These are phyloP conservation scores for Acanthochromis polyacanthus DNA, from an alignment of 2,113 vertebrate genomes.

Conservation along the genomic window DNA sequence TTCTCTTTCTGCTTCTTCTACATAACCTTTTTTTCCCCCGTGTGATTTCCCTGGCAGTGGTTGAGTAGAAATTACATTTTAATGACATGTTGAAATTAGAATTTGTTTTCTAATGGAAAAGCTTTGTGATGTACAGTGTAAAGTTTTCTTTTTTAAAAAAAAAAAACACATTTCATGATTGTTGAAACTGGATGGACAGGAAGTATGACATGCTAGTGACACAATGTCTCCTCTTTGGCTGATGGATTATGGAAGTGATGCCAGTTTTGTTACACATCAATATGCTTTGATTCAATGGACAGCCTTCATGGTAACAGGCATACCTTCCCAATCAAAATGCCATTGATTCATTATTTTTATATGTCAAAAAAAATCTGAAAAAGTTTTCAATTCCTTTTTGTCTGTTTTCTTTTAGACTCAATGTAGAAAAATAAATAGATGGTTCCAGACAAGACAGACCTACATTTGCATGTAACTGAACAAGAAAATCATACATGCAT, in stretches of 20 bases:
- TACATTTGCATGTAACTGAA: neutral
- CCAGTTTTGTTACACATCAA: conserved; percentile 43
- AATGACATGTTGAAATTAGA: conserved; percentile 66
- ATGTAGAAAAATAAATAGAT: conserved; percentile 20
- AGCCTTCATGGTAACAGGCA: conserved; percentile 42
- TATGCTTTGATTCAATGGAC: conserved; percentile 56
- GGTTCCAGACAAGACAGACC: neutral
- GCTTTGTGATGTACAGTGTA: conserved; percentile 83
- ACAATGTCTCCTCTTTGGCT: conserved; percentile 72
- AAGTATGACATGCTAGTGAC: conserved; percentile 71
- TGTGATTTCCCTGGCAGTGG: conserved; percentile 74
- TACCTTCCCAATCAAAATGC: conserved; percentile 54
- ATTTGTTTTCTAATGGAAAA: conserved; percentile 72
- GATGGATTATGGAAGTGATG: conserved; percentile 61
- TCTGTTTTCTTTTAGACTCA: conserved; percentile 65
- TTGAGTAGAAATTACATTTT: conserved; percentile 74
- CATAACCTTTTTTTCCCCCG: conserved; percentile 57
- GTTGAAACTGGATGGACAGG: conserved; percentile 73
- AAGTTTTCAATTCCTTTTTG: conserved; percentile 64
- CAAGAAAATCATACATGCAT: neutral
- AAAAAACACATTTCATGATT: conserved; percentile 65
- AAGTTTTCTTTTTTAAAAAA: conserved; percentile 71
- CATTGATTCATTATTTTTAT: conserved; percentile 71
- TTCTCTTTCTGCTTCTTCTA: conserved; percentile 64
- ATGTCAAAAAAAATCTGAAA: conserved; percentile 63